phyloP scores from a whole-genome alignment of 2,113 vertebrate genomes.

The Ellobius talpinus region DNA sequence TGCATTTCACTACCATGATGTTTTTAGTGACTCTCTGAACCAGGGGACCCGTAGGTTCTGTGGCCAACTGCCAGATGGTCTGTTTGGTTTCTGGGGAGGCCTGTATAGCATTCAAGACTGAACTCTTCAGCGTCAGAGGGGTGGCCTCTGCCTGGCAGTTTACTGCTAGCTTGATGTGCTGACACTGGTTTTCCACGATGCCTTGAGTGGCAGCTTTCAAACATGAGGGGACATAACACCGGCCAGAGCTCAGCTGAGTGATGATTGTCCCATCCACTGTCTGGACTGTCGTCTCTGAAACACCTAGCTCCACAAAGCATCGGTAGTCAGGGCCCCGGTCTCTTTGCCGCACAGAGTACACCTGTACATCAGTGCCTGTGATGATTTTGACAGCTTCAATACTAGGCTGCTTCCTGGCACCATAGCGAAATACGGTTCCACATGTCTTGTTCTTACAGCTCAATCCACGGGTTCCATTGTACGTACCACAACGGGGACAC shows the following conservation, averaged over 20 bases:
- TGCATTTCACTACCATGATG: constrained; percentile 95
- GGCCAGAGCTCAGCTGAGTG: constrained; percentile 92
- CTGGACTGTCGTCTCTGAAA: constrained; percentile 91
- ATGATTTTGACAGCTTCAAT: constrained; percentile 91
- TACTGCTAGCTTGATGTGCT: constrained; percentile 92
- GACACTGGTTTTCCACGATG: constrained; percentile 89
- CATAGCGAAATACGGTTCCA: constrained; percentile 91
- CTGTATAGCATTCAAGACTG: constrained; percentile 86
- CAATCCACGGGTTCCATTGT: constrained; percentile 95
- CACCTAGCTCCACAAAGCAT: constrained; percentile 93
- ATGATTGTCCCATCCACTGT: constrained; percentile 91
- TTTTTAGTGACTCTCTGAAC: constrained; percentile 93
- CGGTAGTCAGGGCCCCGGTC: constrained; percentile 88
- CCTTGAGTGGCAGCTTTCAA: constrained; percentile 82
- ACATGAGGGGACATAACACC: constrained; percentile 91
- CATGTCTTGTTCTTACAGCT: constrained; percentile 98
- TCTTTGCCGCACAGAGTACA: constrained; percentile 93
- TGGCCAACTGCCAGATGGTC: constrained; percentile 93
- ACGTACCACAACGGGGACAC: constrained; percentile 94
- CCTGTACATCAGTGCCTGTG: constrained; percentile 87
- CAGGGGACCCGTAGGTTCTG: constrained; percentile 92
- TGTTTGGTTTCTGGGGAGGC: constrained; percentile 92
- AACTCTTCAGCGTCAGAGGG: constrained; percentile 93
- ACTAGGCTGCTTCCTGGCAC: constrained; percentile 82
- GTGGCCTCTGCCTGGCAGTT: constrained; percentile 90